Evolutionary conservation across 92 coral and sea anemone genomes (phyloP).

Genomic region (Palythoa heliodiscus): DNA sequence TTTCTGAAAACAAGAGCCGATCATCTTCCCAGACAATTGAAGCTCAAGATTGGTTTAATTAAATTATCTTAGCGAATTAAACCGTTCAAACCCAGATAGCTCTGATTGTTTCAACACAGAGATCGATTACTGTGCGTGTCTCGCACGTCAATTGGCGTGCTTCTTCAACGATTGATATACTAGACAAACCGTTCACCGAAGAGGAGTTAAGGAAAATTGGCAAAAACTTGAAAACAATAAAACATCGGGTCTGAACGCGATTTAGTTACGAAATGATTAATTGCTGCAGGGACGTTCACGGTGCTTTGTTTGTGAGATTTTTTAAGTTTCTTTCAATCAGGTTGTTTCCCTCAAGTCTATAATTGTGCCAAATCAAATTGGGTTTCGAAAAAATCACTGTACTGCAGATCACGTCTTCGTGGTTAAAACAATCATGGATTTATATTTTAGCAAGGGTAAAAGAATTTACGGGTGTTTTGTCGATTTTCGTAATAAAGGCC

Average conservation of each 20-base stretch:
- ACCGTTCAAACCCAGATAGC: conserved; percentile 5
- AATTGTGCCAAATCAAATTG: conserved; percentile 7
- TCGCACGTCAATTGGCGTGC: background rate
- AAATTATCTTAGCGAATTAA: background rate
- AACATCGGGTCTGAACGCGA: background rate
- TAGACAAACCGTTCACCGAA: background rate
- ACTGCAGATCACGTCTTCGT: conserved; percentile 1
- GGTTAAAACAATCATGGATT: conserved; percentile 44
- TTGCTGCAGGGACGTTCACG: too few species aligned
- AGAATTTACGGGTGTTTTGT: background rate
- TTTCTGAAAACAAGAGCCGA: background rate
- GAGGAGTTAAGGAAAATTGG: background rate
- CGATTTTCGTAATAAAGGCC: conserved; percentile 23
- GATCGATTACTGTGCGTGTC: background rate
- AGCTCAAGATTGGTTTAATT: background rate
- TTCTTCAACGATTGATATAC: background rate
- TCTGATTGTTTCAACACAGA: background rate
- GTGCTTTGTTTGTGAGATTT: too few species aligned
- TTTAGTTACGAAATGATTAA: conserved; percentile 13
- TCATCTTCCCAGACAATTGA: conserved; percentile 11
- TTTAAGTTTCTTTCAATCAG: too few species aligned
- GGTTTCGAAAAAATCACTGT: background rate
- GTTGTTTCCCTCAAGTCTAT: too few species aligned
- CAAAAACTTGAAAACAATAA: conserved; percentile 5
- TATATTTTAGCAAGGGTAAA: background rate